Conservation (phyloP, 2,113 vertebrate genomes). For the Sarotherodon lohbergeri region DNA sequence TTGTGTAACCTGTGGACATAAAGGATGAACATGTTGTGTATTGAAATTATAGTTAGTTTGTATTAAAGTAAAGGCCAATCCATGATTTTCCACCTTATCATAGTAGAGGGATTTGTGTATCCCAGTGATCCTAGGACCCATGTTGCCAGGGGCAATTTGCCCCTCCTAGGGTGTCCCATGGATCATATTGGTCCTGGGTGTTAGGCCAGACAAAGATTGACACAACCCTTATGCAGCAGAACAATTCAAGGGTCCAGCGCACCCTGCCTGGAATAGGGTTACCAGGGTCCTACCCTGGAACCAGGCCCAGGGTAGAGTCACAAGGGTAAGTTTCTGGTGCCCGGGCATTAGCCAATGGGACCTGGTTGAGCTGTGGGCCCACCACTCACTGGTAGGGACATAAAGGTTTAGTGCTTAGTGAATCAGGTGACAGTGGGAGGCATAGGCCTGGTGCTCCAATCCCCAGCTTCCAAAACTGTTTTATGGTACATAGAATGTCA, state of each 20-base stretch:
- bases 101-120: not conserved
- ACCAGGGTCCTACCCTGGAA: not conserved
- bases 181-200: not conserved
- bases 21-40: not conserved
- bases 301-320: not conserved
- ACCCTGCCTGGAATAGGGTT: not conserved
- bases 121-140: not conserved
- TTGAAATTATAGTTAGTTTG: not conserved
- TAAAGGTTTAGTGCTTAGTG: not conserved
- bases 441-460: not conserved
- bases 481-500: not conserved
- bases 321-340: rapidly evolving
- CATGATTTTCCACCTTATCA: not conserved
- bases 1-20: not conserved
- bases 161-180: not conserved
- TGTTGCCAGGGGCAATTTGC: not conserved
- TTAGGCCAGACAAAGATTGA: not conserved
- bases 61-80: not conserved
- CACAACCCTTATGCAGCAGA: not conserved
- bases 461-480: not conserved
- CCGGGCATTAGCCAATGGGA: no score
- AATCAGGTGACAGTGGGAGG: not conserved
- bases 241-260: not conserved
- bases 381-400: not conserved
- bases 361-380: not conserved